phyloP scores from a whole-genome alignment of 2,888 invertebrate genomes.

The Brachynemurus nebulosus region DNA sequence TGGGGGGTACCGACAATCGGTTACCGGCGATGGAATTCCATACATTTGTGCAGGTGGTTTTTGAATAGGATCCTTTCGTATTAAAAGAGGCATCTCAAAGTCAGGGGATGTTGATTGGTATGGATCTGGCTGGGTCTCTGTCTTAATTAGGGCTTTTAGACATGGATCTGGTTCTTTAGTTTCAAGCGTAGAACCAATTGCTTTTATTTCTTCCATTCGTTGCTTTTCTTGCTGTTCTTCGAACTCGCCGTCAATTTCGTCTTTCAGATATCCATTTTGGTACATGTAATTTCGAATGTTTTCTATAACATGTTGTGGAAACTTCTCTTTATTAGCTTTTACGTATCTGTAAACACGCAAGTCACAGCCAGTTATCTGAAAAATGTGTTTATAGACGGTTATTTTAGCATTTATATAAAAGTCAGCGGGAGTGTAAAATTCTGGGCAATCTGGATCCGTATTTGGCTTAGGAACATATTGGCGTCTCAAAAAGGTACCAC shows the following conservation, averaged over 20 bases:
- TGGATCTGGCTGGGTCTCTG: neutral
- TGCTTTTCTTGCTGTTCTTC: conserved; percentile 18
- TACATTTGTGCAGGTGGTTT: neutral
- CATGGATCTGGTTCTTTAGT: neutral
- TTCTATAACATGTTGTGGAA: conserved; percentile 48
- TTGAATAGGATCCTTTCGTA: neutral
- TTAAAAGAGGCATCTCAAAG: neutral
- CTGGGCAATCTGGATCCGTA: conserved; percentile 51
- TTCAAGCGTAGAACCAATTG: conserved; percentile 14
- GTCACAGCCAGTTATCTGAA: conserved; percentile 63
- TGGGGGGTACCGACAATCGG: conserved; percentile 2
- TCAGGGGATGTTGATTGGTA: neutral
- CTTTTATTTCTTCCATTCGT: conserved; percentile 24
- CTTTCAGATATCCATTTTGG: conserved; percentile 45
- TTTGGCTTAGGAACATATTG: conserved; percentile 54
- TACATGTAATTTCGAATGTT: conserved; percentile 54
- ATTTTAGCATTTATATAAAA: conserved; percentile 65
- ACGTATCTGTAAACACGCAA: conserved; percentile 65
- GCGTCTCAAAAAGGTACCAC: conserved; percentile 59
- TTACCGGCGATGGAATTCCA: neutral
- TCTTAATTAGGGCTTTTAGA: neutral
- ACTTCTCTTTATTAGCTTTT: conserved; percentile 55
- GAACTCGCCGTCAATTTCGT: conserved; percentile 36
- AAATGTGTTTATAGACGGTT: conserved; percentile 59
- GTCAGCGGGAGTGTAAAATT: conserved; percentile 63